Percentiles rank a stretch among this genome's conserved stretches.
Conservation (phyloP, 2,113 vertebrate genomes). For the Capreolus pygargus region DNA sequence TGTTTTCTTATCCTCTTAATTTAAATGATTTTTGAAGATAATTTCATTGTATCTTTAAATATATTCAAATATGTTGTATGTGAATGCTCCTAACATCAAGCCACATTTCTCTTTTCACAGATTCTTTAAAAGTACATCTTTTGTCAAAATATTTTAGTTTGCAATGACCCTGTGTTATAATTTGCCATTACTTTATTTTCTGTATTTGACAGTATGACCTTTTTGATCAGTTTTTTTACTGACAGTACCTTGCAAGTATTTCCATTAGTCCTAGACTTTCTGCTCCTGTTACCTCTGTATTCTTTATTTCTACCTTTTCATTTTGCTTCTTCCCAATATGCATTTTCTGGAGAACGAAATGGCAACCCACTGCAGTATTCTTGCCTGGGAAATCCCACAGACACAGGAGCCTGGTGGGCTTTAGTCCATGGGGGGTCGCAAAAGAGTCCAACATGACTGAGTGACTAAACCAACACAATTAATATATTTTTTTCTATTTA, state of each 20-base stretch:
- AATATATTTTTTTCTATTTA: neutral
- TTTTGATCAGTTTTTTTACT: slow-evolving; percentile 9
- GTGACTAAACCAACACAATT: neutral
- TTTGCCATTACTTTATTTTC: slow-evolving; percentile 29
- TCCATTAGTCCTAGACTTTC: slow-evolving; percentile 15
- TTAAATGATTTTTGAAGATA: slow-evolving; percentile 4
- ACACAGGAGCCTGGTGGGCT: neutral
- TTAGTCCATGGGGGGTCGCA: neutral
- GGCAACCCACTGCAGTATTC: neutral
- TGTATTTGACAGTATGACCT: neutral
- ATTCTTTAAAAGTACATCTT: neutral
- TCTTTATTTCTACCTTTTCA: slow-evolving; percentile 24
- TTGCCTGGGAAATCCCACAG: neutral
- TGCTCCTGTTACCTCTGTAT: neutral
- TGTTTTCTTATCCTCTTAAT: neutral
- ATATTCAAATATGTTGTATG: neutral
- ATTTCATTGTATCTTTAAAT: neutral
- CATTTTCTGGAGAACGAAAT: neutral
- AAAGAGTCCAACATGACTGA: neutral
- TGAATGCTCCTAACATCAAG: neutral
- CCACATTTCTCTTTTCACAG: slow-evolving; percentile 29
- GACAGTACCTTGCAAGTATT: neutral
- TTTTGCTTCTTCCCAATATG: neutral
- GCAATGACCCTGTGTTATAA: neutral
- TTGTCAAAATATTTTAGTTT: slow-evolving; percentile 24